Percentiles rank a stretch among this genome's conserved stretches.
Evolutionary conservation across 2,888 invertebrate genomes (phyloP).

Genomic region (Rotaria macrura): DNA sequence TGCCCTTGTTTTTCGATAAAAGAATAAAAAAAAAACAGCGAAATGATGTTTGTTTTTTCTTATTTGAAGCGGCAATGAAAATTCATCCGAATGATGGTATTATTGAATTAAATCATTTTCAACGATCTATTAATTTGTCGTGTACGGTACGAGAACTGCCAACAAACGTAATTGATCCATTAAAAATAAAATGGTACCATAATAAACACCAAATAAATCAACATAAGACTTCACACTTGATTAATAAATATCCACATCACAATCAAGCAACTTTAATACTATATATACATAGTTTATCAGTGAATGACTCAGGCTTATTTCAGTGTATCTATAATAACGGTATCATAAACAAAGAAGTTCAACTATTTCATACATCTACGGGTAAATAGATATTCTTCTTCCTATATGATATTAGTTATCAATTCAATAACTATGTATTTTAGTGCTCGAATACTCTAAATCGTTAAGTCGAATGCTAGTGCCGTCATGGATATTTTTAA

Average conservation of each 20-base stretch:
- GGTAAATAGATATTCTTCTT: background rate
- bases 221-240: background rate
- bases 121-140: background rate
- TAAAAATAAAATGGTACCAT: background rate
- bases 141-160: background rate
- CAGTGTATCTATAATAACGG: background rate
- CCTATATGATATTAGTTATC: background rate
- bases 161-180: background rate
- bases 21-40: too few relatives aligned
- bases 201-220: background rate
- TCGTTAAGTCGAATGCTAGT: background rate
- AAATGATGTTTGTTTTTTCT: too few relatives aligned
- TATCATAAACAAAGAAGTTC: background rate
- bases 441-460: background rate
- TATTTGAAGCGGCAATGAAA: background rate
- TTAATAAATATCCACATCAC: background rate
- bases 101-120: background rate
- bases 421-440: background rate
- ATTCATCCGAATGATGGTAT: conserved; percentile 1
- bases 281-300: background rate
- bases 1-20: too few relatives aligned
- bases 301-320: background rate
- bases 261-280: background rate
- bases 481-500: background rate
- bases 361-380: background rate